These are phyloP conservation scores for Musca vetustissima DNA, from an alignment of 1,140 invertebrate species.

Conservation along the genomic window DNA sequence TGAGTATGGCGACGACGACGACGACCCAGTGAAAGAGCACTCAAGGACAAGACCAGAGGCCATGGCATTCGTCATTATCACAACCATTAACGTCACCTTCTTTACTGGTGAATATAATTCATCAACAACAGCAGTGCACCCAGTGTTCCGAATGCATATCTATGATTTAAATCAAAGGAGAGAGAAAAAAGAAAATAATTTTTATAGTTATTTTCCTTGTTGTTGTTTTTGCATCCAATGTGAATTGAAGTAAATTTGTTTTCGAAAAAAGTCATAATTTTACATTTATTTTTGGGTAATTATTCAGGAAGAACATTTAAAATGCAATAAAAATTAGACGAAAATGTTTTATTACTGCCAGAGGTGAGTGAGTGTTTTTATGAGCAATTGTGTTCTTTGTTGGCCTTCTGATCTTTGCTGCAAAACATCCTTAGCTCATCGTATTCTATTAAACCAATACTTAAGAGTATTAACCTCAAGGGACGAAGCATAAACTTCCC, in stretches of 20 bases:
- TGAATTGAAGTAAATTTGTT: background rate
- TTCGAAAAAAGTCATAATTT: background rate
- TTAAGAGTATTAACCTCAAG: too few species aligned
- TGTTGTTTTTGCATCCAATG: background rate
- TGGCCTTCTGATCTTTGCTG: too few species aligned
- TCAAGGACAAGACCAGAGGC: slow-evolving; percentile 17
- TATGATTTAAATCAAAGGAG: background rate
- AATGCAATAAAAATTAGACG: slow-evolving; percentile 7
- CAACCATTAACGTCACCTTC: too few species aligned
- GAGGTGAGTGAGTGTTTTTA: too few species aligned
- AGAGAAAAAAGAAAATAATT: background rate
- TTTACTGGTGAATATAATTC: too few species aligned
- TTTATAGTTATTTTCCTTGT: background rate
- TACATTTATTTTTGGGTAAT: background rate
- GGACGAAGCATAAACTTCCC: too few species aligned
- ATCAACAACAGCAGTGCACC: too few species aligned
- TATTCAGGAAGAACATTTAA: slow-evolving; percentile 8
- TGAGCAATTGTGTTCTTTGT: too few species aligned
- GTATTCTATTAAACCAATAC: too few species aligned
- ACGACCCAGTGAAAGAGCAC: background rate
- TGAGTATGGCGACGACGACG: too few species aligned
- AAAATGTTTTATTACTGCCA: background rate
- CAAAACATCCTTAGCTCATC: too few species aligned
- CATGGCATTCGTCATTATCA: background rate
- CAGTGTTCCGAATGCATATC: background rate